Evolutionary conservation across 2,888 invertebrate genomes (phyloP), one percentile per base, ranked within the genome.

Genomic region (Xylophagus ater): DNA sequence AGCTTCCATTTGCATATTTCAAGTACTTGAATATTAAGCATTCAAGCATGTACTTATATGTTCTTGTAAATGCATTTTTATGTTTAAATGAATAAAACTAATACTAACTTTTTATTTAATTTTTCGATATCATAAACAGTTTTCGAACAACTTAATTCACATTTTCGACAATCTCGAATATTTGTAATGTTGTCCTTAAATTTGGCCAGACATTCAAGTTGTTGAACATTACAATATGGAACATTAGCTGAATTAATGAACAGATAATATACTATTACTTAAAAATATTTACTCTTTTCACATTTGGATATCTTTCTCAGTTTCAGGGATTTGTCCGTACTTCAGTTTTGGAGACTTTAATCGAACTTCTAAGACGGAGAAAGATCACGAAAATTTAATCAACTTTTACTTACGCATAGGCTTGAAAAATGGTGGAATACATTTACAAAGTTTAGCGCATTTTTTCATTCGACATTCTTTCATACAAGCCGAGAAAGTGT

Each of bases 91-190:
- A n/a, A n/a, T n/a, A n/a, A n/a, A n/a, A n/a, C n/a, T n/a, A n/a
- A n/a, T n/a, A n/a, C 74, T 72, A 68, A 71, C 46, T 69, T 68
- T 51, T 76, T 78, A 6, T 72, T 75, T 1, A 83, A 67, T 55
- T 81, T 81, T 52, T 81, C 81, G 4, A 82, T 76, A 58, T 78
- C 78, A 49, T 83, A 85, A 0, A 83, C 77, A 0, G 80, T 80
- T 55, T 82, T 80, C 7, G 74, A 71, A 57, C 86, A 86, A 25
- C 80, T 75, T 10, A 85, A 66, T 51, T 80, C 76, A 57, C 86
- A 86, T 5, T 69, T 55, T 6, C 54, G 50, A 52, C 83, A 84
- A 29, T 69, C 65, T 19, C 72, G 69, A 5, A 76, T 72, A 39
- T 73, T 71, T 5, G 69, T 71, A 29, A 78, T 78, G 32, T 67